These are phyloP conservation scores for Tautogolabrus adspersus DNA, from an alignment of 2,113 vertebrate genomes.

Conservation along the genomic window DNA sequence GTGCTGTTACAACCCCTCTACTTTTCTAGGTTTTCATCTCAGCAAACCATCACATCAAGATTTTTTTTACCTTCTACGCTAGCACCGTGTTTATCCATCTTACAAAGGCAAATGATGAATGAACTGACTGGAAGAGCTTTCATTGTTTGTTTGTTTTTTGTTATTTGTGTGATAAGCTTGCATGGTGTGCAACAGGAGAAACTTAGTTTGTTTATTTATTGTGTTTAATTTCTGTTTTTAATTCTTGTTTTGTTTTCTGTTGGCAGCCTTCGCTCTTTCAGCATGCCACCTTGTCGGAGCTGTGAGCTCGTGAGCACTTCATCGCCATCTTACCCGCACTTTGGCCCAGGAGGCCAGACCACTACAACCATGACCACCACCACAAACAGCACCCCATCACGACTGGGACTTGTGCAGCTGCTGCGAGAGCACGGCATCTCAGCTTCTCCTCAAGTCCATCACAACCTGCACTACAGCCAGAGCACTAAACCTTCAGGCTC, in stretches of 20 bases:
- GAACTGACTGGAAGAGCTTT: slow-evolving; percentile 7
- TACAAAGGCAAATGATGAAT: slow-evolving; percentile 7
- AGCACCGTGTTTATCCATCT: slow-evolving; percentile 35
- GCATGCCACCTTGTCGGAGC: slow-evolving; percentile 87
- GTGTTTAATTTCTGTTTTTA: background rate
- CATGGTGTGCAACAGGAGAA: background rate
- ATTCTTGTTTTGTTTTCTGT: background rate
- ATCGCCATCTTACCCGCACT: slow-evolving; percentile 30
- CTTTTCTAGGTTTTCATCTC: slow-evolving; percentile 20
- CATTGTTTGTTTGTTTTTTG: background rate
- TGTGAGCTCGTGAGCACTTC: slow-evolving; percentile 79
- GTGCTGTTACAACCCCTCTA: background rate
- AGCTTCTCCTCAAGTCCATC: slow-evolving; percentile 52
- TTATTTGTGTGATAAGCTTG: background rate
- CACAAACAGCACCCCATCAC: slow-evolving; percentile 29
- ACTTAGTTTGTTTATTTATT: background rate
- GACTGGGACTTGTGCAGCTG: slow-evolving; percentile 78
- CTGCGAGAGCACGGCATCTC: slow-evolving; percentile 82
- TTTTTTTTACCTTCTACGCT: background rate
- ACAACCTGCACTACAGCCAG: background rate
- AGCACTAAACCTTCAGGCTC: background rate
- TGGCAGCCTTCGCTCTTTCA: slow-evolving; percentile 83
- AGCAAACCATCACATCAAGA: slow-evolving; percentile 20
- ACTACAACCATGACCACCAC: slow-evolving; percentile 10
- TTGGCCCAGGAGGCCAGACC: slow-evolving; percentile 9